A percentile compares a stretch with the other conserved stretches of the same genome.
Evolutionary conservation across 2,888 invertebrate genomes (phyloP).

Genomic region (Stenichneumon culpator): DNA sequence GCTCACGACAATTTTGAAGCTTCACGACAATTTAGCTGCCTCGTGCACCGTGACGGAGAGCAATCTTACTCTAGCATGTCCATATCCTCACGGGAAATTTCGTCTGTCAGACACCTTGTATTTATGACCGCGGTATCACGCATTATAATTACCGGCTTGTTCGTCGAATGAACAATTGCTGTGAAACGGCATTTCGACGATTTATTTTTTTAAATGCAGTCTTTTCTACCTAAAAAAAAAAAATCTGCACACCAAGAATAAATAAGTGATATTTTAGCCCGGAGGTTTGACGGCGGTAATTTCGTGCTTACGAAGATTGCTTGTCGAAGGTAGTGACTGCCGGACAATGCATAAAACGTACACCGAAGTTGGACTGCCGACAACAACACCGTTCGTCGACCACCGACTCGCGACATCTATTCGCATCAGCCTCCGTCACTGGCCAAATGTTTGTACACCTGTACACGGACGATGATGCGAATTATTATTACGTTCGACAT

Average conservation of each 20-base stretch:
- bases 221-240: background rate
- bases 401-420: background rate
- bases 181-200: no score
- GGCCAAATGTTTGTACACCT: slow-evolving; percentile 14
- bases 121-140: slow-evolving; percentile 36
- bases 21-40: slow-evolving; percentile 57
- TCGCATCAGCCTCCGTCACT: background rate
- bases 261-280: background rate
- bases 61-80: slow-evolving; percentile 9
- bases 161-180: slow-evolving; percentile 57
- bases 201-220: no score
- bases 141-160: slow-evolving; percentile 64
- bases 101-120: slow-evolving; percentile 53
- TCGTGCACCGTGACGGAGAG: slow-evolving; percentile 36
- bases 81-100: slow-evolving; percentile 65
- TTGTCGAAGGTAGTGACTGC: background rate
- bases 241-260: background rate
- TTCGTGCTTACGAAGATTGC: background rate
- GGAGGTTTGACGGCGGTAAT: background rate
- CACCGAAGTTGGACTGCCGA: background rate
- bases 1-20: slow-evolving; percentile 46
- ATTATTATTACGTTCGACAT: slow-evolving; percentile 58
- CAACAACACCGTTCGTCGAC: background rate
- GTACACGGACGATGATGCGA: slow-evolving; percentile 46
- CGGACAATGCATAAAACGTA: background rate